Base-by-base conservation (phyloP, 1,140 invertebrate species). In the Drosophila tsacasi region DNA sequence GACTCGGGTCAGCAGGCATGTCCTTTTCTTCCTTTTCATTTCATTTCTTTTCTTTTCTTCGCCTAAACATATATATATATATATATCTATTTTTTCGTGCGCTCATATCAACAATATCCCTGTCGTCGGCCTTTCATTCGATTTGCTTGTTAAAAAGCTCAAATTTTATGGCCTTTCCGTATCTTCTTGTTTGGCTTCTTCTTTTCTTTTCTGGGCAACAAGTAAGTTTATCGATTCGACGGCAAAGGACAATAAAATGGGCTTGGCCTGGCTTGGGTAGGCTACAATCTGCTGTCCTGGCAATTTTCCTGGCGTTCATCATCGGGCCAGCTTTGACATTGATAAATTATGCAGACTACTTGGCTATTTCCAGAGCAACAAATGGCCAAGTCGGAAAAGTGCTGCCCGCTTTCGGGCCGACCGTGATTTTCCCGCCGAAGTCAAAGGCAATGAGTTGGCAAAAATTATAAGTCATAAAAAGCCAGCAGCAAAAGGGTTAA, bases 81-180 rank as follows among this genome's bases (percentile, higher is more conserved):
- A 2, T 19, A 17, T 32, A n/a, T n/a, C n/a, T n/a, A n/a, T 49
- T 47, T 65, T 67, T 60, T 61, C 32, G 27, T 64, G 15, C 12
- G 47, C 62, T 57, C 85, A 79, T 76, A 86, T 82, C 64, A 63
- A 81, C 57, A 67, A 67, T 79, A 64, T 79, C 73, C 66, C 67
- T 72, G 76, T 79, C 76, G 75, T 78, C 65, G 76, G 68, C 72
- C 76, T 89, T 89, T 84, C 81, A 81, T 89, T 89, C 80, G 86
- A 84, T 89, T 91, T 91, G 78, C 81, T 90, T 91, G 82, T 82
- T 90, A 82, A 85, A 90, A 90, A 90, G 86, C 86, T 85, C 76
- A 91, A 90, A 89, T 91, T 90, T 90, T 90, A 90, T 90, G 86
- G 82, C 68, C 76, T 80, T 76, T 74, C 54, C 83, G 65, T 67